Percentiles rank a stretch among this genome's conserved stretches.
Evolutionary conservation across 2,797 vertebrate genomes (phyloP).

Genomic region (Catamblyrhynchus diadema): DNA sequence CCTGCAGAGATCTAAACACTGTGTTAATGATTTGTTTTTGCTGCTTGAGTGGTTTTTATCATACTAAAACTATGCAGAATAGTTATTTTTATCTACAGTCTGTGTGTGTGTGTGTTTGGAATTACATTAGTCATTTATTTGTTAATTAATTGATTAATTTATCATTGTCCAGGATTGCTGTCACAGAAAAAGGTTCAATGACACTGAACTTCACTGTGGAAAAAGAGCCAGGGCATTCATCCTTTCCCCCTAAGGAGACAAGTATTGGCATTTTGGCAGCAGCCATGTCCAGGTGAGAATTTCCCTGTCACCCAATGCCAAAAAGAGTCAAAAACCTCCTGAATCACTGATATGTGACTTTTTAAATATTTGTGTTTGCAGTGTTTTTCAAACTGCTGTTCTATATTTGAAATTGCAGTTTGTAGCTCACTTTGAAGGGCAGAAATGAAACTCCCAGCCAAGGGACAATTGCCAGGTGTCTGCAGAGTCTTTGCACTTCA

Average conservation of each 20-base stretch:
- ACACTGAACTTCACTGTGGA: slow-evolving; percentile 85
- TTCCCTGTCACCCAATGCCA: neutral
- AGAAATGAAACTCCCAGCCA: neutral
- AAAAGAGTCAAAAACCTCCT: neutral
- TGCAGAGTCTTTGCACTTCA: neutral
- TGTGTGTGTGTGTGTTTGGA: neutral
- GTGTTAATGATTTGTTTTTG: neutral
- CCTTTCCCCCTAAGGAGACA: slow-evolving; percentile 85
- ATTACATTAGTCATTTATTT: neutral
- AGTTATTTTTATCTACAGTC: neutral
- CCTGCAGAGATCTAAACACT: neutral
- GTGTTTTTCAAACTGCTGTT: neutral
- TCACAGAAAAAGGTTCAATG: slow-evolving; percentile 88
- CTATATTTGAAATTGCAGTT: neutral
- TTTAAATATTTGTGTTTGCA: neutral
- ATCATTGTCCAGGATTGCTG: slow-evolving; percentile 75
- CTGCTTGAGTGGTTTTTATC: neutral
- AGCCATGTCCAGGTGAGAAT: slow-evolving; percentile 84
- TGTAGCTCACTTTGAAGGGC: neutral
- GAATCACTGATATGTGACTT: neutral
- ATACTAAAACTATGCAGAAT: neutral
- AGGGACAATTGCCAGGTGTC: neutral
- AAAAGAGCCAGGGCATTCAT: slow-evolving; percentile 85
- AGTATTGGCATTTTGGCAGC: slow-evolving; percentile 91
- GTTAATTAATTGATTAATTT: neutral